Evolutionary conservation across 2,888 invertebrate genomes (phyloP), one percentile per base, ranked within the genome.

Genomic region (Rutpela maculata): DNA sequence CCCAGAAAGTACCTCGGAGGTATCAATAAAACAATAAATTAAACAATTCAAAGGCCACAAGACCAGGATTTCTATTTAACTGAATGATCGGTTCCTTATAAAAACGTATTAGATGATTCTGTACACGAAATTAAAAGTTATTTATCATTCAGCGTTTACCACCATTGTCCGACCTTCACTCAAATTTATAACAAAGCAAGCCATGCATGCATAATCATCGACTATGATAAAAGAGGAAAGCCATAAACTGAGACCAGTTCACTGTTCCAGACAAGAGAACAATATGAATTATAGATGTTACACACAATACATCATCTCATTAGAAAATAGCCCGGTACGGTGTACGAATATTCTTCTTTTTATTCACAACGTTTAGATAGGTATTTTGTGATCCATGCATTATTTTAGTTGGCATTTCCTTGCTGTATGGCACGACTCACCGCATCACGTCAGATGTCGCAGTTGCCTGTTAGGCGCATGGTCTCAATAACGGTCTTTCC

Each of bases 181-280:
- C 60, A 38, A 70, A 70, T 70, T 70, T 70, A 70, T 70, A 70
- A 70, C 70, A 60, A 70, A 70, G 43, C 70, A 70, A 60, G 10
- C 70, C 59, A 70, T 70, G 60, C 59, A 60, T 60, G 38, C 43
- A 70, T 70, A 60, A 70, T 70, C 19, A 70, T 60, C n/a, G 70
- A 38, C 43, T 22, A 70, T 60, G 70, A 60, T 60, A 43, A 60
- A 70, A 60, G 60, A 70, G 69, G 31, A 70, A 43, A 57, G 9
- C 56, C 22, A 59, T 43, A 15, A 11, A 22, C 38, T 22, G 60
- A 57, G 60, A 57, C 57, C 43, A 17, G 60, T 19, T 38, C 60
- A 22, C 35, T 60, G 70, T 70, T 70, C 70, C 70, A 70, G 60
- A 50, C 70, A 59, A 12, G 60, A 26, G 60, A 70, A 70, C 70